Conservation (phyloP, 2,888 invertebrate species). For the Rotaria magnacalcarata region DNA sequence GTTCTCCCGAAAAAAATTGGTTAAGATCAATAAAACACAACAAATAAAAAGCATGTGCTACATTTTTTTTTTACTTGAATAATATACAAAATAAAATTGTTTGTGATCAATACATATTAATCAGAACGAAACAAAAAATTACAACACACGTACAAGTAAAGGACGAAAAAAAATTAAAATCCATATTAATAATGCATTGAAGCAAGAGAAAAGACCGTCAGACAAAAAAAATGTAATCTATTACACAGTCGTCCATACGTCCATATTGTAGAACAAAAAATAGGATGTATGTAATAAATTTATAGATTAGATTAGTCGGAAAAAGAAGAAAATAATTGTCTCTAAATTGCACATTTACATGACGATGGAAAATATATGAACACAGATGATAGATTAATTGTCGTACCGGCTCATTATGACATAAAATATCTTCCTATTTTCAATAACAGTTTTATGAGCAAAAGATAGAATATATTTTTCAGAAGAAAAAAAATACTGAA, state of each 20-base stretch:
- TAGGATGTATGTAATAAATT: neutral
- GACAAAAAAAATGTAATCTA: neutral
- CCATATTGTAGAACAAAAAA: neutral
- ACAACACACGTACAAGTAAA: neutral
- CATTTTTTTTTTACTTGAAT: neutral
- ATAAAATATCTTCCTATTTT: neutral
- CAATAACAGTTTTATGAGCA: slow-evolving; percentile 1
- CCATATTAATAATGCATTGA: neutral
- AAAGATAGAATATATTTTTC: neutral
- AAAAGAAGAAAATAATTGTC: neutral
- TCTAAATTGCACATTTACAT: neutral
- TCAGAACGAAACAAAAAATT: neutral
- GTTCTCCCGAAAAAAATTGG: neutral
- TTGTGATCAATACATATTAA: neutral
- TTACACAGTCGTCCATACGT: neutral
- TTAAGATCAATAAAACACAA: neutral
- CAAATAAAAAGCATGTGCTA: neutral
- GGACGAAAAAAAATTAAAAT: neutral
- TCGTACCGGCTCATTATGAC: neutral
- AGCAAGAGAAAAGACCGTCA: neutral
- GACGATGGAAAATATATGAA: neutral
- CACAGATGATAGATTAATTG: neutral
- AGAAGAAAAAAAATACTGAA: neutral
- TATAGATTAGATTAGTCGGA: neutral
- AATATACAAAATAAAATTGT: slow-evolving; percentile 5